A percentile compares a stretch with the other conserved stretches of the same genome.
Conservation (phyloP, 2,113 vertebrate genomes). For the Oncorhynchus masou region DNA sequence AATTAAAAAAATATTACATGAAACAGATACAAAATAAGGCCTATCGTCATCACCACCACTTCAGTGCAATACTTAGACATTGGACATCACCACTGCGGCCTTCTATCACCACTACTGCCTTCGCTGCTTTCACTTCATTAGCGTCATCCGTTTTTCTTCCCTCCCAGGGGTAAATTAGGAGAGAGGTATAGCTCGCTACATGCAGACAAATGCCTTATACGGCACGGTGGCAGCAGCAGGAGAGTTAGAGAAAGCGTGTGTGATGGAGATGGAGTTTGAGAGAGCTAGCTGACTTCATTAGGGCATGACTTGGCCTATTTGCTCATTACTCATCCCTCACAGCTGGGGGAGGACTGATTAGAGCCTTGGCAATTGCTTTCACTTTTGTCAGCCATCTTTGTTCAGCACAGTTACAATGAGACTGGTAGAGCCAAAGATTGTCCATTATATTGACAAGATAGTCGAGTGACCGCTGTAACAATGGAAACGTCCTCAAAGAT, state of each 20-base stretch:
- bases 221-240: not conserved
- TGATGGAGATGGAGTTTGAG: constrained; percentile 12
- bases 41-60: not conserved
- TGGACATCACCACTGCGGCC: not conserved
- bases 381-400: constrained; percentile 14
- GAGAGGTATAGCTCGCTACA: not conserved
- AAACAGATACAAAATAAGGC: not conserved
- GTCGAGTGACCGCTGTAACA: too few relatives aligned
- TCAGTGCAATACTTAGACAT: not conserved
- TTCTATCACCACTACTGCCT: not conserved
- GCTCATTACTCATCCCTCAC: constrained; percentile 22
- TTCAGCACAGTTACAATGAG: not conserved
- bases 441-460: too few relatives aligned
- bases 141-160: not conserved
- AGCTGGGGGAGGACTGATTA: constrained; percentile 31
- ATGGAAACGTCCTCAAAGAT: too few relatives aligned
- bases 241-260: constrained; percentile 12
- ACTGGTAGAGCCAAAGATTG: not conserved
- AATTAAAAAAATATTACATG: too few relatives aligned
- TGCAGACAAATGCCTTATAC: not conserved
- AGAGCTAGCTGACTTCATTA: constrained; percentile 29
- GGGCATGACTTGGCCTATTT: constrained; percentile 1
- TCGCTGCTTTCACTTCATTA: not conserved
- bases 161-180: not conserved
- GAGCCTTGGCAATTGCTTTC: constrained; percentile 1